Conservation (phyloP, 1,140 invertebrate genomes). For the Aphidius gifuensis region DNA sequence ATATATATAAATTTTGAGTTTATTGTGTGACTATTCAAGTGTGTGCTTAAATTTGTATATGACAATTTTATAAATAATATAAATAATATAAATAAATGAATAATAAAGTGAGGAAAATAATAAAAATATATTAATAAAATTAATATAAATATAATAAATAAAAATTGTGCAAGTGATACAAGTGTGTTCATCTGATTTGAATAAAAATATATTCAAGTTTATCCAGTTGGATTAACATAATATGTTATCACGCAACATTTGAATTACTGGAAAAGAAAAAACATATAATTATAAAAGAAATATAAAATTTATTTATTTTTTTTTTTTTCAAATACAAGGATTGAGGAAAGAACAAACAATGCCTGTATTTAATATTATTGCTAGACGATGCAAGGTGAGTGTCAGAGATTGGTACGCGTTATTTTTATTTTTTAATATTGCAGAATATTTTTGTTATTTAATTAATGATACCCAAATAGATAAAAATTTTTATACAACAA, state of each 20-base stretch:
- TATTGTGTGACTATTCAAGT: constrained; percentile 8
- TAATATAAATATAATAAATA: too few species aligned
- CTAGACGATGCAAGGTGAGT: constrained; percentile 58
- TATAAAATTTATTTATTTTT: not conserved
- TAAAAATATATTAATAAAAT: too few species aligned
- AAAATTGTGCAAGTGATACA: too few species aligned
- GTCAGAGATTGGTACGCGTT: not conserved
- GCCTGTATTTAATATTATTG: constrained; percentile 59
- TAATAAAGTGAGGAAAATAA: not conserved
- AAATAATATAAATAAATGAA: too few species aligned
- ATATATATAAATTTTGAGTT: not conserved
- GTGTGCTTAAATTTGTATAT: constrained; percentile 10
- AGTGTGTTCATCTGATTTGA: too few species aligned
- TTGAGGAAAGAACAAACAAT: constrained; percentile 33
- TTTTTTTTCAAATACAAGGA: not conserved
- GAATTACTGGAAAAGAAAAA: not conserved
- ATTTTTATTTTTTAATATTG: not conserved
- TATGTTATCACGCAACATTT: not conserved
- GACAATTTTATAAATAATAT: not conserved
- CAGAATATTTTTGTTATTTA: too few species aligned
- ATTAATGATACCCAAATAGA: too few species aligned
- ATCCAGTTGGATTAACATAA: constrained; percentile 2
- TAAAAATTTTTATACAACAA: not conserved
- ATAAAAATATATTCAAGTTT: not conserved
- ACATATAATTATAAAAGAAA: too few species aligned